A percentile compares a stretch with the other conserved stretches of the same genome.
These are phyloP conservation scores for Eledona agricola DNA, from an alignment of 2,888 invertebrate species.

Conservation along the genomic window DNA sequence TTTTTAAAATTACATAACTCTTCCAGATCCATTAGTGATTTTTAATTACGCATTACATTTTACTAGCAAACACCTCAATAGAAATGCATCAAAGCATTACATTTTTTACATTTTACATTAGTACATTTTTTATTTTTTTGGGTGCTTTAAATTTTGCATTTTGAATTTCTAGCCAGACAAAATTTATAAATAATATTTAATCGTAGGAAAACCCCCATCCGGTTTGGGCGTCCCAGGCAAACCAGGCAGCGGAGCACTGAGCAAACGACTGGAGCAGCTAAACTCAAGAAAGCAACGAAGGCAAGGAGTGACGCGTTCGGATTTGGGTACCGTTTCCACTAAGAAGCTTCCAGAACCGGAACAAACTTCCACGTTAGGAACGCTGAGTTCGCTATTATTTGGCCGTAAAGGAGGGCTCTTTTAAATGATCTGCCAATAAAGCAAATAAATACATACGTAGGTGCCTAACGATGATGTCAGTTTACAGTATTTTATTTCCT, in stretches of 20 bases:
- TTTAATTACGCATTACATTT: too few relatives aligned
- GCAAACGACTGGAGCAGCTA: conserved; percentile 63
- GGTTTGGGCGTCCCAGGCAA: conserved; percentile 70
- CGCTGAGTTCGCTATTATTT: conserved; percentile 81
- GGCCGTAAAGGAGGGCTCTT: conserved; percentile 87
- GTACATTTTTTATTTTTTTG: conserved; percentile 7
- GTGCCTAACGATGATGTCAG: conserved; percentile 6
- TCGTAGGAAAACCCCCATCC: conserved; percentile 51
- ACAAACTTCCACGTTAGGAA: conserved; percentile 67
- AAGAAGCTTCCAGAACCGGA: conserved; percentile 55
- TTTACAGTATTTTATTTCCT: conserved; percentile 10
- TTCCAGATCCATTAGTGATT: too few relatives aligned
- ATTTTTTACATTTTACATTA: conserved; percentile 7
- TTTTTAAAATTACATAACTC: too few relatives aligned
- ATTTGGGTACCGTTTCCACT: conserved; percentile 67
- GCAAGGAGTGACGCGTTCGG: conserved; percentile 67
- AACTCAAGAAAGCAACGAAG: conserved; percentile 64
- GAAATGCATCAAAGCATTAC: conserved; percentile 5
- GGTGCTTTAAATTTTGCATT: background rate
- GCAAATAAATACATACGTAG: conserved; percentile 1
- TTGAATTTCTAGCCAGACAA: background rate
- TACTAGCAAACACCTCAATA: too few relatives aligned
- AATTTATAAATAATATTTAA: conserved; percentile 11
- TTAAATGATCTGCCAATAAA: too few relatives aligned
- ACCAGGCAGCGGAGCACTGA: conserved; percentile 68